phyloP scores from a whole-genome alignment of 2,888 invertebrate genomes.

The Drosophila leonis region DNA sequence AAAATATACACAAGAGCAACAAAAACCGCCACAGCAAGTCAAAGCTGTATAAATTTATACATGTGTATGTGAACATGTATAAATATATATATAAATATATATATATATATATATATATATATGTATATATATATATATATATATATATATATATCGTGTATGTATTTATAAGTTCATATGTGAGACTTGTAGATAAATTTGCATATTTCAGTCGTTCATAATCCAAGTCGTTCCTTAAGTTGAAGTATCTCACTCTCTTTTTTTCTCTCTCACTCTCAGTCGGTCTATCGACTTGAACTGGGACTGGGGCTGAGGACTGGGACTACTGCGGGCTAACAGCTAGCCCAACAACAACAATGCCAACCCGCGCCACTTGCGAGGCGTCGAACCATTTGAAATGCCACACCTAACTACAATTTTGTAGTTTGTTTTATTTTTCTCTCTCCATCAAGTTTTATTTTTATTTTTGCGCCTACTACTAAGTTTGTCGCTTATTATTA shows the following conservation, averaged over 20 bases:
- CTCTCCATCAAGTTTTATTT: constrained; percentile 42
- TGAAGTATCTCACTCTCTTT: constrained; percentile 41
- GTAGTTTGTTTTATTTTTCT: constrained; percentile 30
- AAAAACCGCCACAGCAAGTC: constrained; percentile 39
- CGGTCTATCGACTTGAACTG: constrained; percentile 29
- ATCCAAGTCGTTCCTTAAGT: constrained; percentile 80
- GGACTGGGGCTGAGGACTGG: constrained; percentile 39
- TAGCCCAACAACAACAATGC: constrained; percentile 45
- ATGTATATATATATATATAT: constrained; percentile 24
- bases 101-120: constrained; percentile 38
- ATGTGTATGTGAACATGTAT: constrained; percentile 43
- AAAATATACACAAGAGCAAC: constrained; percentile 58
- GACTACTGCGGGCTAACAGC: constrained; percentile 56
- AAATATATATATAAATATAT: constrained; percentile 29
- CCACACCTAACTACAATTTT: constrained; percentile 78
- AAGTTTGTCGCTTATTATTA: constrained; percentile 57
- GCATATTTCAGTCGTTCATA: constrained; percentile 81
- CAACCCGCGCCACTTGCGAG: constrained; percentile 68
- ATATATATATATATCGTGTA: constrained; percentile 1
- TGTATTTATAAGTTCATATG: constrained; percentile 73
- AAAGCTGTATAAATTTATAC: constrained; percentile 71
- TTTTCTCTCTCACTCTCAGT: constrained; percentile 20
- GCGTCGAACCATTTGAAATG: constrained; percentile 81
- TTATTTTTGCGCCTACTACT: constrained; percentile 74
- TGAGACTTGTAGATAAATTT: constrained; percentile 77